Evolutionary conservation across 2,797 vertebrate genomes (phyloP).

Genomic region (Kryptolebias ocellatus): DNA sequence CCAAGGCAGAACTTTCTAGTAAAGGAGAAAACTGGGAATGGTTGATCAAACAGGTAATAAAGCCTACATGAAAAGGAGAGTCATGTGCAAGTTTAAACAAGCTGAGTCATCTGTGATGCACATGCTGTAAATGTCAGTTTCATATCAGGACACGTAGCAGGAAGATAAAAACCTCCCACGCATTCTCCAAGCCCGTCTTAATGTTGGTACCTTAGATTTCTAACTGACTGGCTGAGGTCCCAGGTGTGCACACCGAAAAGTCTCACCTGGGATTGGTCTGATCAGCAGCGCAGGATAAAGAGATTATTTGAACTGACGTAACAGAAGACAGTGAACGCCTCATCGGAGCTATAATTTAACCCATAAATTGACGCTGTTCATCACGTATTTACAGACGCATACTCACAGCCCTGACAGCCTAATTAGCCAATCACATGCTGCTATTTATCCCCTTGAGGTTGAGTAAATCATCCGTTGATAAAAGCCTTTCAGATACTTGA

Average conservation of each 20-base stretch:
- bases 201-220: too few species aligned
- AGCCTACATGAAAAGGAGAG: background rate
- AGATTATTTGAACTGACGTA: background rate
- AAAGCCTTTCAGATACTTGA: constrained; percentile 14
- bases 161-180: constrained; percentile 2
- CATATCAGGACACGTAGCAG: constrained; percentile 47
- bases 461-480: constrained; percentile 17
- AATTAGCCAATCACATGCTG: constrained; percentile 13
- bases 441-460: constrained; percentile 3
- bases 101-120: constrained; percentile 17
- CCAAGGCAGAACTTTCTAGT: background rate
- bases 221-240: constrained; percentile 31
- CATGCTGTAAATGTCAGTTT: constrained; percentile 53
- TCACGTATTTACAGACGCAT: constrained; percentile 1
- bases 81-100: constrained; percentile 52
- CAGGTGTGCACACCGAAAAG: constrained; percentile 1
- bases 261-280: background rate
- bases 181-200: background rate
- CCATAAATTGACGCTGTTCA: background rate
- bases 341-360: background rate
- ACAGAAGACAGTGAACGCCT: background rate
- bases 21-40: background rate
- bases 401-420: background rate
- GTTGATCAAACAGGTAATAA: background rate
- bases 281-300: background rate